Evolutionary conservation across 2,797 vertebrate genomes (phyloP).

Genomic region (Artibeus lituratus): DNA sequence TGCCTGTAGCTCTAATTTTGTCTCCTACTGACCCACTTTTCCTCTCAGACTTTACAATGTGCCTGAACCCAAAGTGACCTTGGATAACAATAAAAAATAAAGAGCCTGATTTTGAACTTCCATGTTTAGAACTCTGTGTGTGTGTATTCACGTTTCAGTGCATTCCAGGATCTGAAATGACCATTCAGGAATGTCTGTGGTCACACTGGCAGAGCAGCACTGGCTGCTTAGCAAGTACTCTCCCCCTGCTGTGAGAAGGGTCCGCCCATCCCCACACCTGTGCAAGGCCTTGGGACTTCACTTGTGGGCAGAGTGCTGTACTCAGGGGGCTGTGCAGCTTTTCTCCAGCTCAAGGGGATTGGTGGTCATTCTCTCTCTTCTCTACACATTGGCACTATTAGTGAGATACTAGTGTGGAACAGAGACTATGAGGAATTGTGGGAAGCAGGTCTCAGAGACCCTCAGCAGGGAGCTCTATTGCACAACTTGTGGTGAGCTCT

Average conservation of each 20-base stretch:
- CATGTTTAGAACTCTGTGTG: background rate
- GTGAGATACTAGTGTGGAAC: no score
- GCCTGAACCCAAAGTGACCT: background rate
- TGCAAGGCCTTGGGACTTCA: background rate
- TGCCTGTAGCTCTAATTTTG: rapidly evolving
- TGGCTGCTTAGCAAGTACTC: no score
- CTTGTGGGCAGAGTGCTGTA: background rate
- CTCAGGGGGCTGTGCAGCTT: rapidly evolving
- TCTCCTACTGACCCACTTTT: background rate
- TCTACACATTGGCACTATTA: background rate
- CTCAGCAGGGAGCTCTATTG: no score
- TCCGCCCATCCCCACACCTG: rapidly evolving
- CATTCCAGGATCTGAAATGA: background rate
- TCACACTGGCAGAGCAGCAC: background rate
- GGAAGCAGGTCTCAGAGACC: background rate
- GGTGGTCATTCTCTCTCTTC: background rate
- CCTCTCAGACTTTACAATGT: background rate
- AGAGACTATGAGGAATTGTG: rapidly evolving
- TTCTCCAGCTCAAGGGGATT: background rate
- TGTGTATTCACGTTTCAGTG: rapidly evolving
- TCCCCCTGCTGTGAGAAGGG: background rate
- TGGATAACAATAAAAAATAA: constrained; percentile 15
- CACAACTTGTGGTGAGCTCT: background rate
- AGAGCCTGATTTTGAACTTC: background rate
- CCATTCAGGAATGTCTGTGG: background rate